Base-by-base conservation (phyloP, 2,797 vertebrate species). In the Gallinago solitaria region DNA sequence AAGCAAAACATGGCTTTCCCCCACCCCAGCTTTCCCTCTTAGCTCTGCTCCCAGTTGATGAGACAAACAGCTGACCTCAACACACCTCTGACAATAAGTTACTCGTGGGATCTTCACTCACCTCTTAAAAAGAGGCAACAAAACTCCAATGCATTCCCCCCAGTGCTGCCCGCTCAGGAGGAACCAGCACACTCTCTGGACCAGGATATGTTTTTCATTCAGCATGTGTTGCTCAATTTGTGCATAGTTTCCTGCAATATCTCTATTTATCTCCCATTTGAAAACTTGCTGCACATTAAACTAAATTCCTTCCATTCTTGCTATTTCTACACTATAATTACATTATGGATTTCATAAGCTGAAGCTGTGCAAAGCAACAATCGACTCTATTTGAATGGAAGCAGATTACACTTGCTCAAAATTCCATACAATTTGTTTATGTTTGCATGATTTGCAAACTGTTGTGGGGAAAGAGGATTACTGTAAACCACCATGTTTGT, bases 251-350 rank as follows among this genome's bases (percentile, higher is more conserved):
- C 56, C 7, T 1, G 14, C 43, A 80, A 35, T 70, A 64, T 82
- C 50, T 85, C 43, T 64, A 77, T 83, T 91, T 94, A 91, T 74
- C 83, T 74, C 63, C 68, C 84, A 57, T 7, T 74, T 83, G 71
- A 92, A 93, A 87, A 70, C 64, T 73, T 24, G 0, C 30, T 83
- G 56, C 56, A 67, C 59, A 70, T 94, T 80, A 87, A 64, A 39
- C 67, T 48, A 51, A 95, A 95, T 83, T 85, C 75, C 23, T 74
- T 77, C 56, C 45, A 68, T 93, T 92, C 84, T 67, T 83, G 48
- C n/a, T 77, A 70, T 83, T 91, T 74, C 79, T 80, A 64, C 32
- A 70, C 60, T 75, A 60, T 81, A 92, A 96, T 92, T 91, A 92
- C 48, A 91, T 87, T 83, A 91, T 27, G 67, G 75, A 68, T 89